These are phyloP conservation scores for Cephus rjabovi DNA, from an alignment of 2,888 invertebrate genomes.

Conservation along the genomic window DNA sequence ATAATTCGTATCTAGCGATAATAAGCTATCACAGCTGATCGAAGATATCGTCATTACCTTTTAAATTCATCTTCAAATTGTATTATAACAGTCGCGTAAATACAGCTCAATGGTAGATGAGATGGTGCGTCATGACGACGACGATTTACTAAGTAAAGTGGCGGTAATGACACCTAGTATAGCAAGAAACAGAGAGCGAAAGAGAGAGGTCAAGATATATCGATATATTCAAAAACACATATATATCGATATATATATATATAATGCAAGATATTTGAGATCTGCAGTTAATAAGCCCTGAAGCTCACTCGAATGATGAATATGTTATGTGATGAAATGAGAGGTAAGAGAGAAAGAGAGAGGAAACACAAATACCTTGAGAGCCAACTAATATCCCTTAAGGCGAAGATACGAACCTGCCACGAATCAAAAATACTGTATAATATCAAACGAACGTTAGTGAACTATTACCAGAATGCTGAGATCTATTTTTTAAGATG, in stretches of 20 bases:
- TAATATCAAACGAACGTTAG: slow-evolving; percentile 57
- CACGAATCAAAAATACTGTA: slow-evolving; percentile 56
- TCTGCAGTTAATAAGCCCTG: neutral
- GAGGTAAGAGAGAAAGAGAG: slow-evolving; percentile 30
- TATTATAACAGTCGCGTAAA: neutral
- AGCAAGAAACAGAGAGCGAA: neutral
- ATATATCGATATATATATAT: neutral
- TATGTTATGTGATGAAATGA: neutral
- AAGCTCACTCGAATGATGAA: neutral
- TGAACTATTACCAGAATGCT: slow-evolving; percentile 50
- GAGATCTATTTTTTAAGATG: slow-evolving; percentile 67
- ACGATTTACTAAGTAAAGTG: neutral
- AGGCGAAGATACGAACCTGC: slow-evolving; percentile 39
- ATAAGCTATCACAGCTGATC: neutral
- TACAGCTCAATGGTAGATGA: neutral
- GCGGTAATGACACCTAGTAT: neutral
- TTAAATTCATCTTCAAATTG: neutral
- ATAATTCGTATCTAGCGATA: neutral
- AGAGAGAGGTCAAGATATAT: neutral
- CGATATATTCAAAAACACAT: neutral
- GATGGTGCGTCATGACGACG: neutral
- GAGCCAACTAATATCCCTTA: neutral
- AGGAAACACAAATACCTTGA: neutral
- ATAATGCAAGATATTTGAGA: neutral
- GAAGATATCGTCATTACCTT: neutral